Base-by-base conservation (phyloP, 2,888 invertebrate genomes). In the Cancer borealis region DNA sequence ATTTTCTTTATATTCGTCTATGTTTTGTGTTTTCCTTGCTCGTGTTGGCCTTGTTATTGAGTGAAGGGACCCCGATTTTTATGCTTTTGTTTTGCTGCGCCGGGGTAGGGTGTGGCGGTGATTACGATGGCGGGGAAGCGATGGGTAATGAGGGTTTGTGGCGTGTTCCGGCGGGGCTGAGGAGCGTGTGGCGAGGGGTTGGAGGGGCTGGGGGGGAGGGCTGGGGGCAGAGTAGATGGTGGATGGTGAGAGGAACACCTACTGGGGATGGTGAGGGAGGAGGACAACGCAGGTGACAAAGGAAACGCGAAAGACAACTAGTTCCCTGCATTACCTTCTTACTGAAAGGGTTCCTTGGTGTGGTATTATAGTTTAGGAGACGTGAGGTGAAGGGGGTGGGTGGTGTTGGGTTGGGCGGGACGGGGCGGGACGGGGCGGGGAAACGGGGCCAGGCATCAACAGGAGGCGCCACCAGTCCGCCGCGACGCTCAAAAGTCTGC, bases 61-160 rank as follows among this genome's bases (percentile, higher is more conserved):
- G 46, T 46, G 45, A 92, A 46, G 91, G 73, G 91, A 79, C 45
- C 66, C 66, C 79, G 26, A 92, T 84, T 92, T 92, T 79, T 84
- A 92, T 92, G 92, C 92, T 47, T 92, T 92, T 92, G 92, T 92
- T 92, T 84, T 92, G 47, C 14, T 17, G 46, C 39, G 60, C n/a
- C 46, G 91, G 21, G 46, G 73, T 39, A 73, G 39, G 73, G 73
- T 45, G 73, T 26, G 66, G 39, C 30, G 73, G 49, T n/a, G 54
- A 49, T 60, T 54, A 60, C 21, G 60, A 39, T 14, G 91, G 39
- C 17, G 91, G 39, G 66, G 91, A 89, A 30, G 91, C 26, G 66
- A 66, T 45, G 66, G 91, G 66, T 49, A 49, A 54, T 60, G 49
- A 91, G 21, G 49, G 66, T 12, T 89, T 89, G 88, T 89, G 26